Evolutionary conservation across 1,140 invertebrate species (phyloP).

Genomic region (Colletes latitarsis): DNA sequence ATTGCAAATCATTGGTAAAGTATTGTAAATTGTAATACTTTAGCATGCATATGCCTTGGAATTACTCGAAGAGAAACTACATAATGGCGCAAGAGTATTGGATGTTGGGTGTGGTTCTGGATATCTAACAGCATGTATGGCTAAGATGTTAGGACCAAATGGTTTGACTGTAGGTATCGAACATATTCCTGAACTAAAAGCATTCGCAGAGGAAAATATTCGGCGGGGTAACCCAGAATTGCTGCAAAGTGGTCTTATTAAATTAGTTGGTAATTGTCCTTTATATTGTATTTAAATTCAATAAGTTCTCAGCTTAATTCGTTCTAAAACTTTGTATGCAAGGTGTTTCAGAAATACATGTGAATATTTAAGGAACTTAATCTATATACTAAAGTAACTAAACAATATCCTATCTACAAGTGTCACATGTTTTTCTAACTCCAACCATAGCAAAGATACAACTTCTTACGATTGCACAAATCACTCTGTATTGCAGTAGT

Average conservation of each 20-base stretch:
- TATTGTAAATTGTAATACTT: conserved; percentile 56
- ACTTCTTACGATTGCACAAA: too few relatives aligned
- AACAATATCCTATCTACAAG: too few relatives aligned
- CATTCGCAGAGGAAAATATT: conserved; percentile 89
- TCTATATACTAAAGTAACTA: too few relatives aligned
- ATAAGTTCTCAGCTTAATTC: too few relatives aligned
- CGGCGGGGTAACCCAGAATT: conserved; percentile 87
- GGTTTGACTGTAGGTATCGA: conserved; percentile 95
- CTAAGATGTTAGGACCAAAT: conserved; percentile 89
- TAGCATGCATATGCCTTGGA: conserved; percentile 97
- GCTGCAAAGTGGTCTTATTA: conserved; percentile 84
- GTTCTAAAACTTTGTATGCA: too few relatives aligned
- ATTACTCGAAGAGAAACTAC: conserved; percentile 90
- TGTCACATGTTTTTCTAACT: too few relatives aligned
- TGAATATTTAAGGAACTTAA: too few relatives aligned
- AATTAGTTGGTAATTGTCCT: conserved; percentile 85
- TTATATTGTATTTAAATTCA: not conserved
- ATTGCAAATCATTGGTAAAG: not conserved
- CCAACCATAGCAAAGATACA: too few relatives aligned
- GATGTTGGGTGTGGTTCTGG: conserved; percentile 98
- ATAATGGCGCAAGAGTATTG: conserved; percentile 89
- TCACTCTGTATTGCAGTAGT: too few relatives aligned
- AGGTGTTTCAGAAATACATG: too few relatives aligned
- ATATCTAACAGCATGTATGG: conserved; percentile 98
- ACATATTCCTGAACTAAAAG: conserved; percentile 93